Base-by-base conservation (phyloP, 2,888 invertebrate genomes). In the Patella ulyssiponensis region DNA sequence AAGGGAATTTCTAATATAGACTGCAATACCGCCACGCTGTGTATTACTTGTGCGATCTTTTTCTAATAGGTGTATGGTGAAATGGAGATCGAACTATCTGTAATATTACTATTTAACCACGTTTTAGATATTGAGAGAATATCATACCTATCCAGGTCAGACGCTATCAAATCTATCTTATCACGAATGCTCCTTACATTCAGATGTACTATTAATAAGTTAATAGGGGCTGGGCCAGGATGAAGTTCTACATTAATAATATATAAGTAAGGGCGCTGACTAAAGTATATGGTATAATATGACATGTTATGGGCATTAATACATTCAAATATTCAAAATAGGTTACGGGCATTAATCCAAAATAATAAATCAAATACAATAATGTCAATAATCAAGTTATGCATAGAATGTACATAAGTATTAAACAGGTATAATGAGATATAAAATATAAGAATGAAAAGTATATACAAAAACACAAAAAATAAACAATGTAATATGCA, bases 141-240 rank as follows among this genome's bases (percentile, higher is more conserved):
- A 64, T 64, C 64, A 64, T 3, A 64, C 9, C 23, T 64, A 20
- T 64, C 64, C 20, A 12, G 23, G 12, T 64, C 64, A 64, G 64
- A 64, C 12, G 64, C 23, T 64, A 64, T 64, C 64, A 64, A 23
- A 15, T 64, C 64, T n/a, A 64, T 20, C 3, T 7, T 64, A 20
- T 64, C 20, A 9, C 20, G n/a, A 14, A 64, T n/a, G 23, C 20
- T 64, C 64, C 64, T 64, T 64, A 64, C 64, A 64, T 64, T 64
- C 23, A 64, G 64, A 64, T 64, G 64, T 23, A 64, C 64, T 9
- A 64, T 64, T 64, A 23, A 64, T 64, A 64, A n/a, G 23, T 20
- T 9, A 23, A 20, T 64, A 20, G 9, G 20, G 33, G 33, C 33
- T n/a, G 64, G 64, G n/a, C 64, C 64, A 20, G 20, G 64, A 11